phyloP scores from a whole-genome alignment of 2,888 invertebrate genomes.

The Charanyca ferruginea region DNA sequence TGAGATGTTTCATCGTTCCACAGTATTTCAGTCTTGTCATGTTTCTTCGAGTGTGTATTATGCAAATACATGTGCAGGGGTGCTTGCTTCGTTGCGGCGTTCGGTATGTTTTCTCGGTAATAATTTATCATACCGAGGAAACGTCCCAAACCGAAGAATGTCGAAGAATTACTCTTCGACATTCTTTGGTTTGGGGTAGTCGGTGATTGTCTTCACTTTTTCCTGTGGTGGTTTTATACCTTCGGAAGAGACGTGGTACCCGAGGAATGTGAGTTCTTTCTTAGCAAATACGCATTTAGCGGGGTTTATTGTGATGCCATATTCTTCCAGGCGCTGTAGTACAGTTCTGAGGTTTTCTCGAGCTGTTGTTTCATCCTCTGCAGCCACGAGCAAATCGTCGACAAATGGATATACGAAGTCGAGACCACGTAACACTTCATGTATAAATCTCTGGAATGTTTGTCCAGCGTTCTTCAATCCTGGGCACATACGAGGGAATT shows the following conservation, averaged over 20 bases:
- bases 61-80: neutral
- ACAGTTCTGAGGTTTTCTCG: slow-evolving; percentile 5
- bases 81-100: slow-evolving; percentile 1
- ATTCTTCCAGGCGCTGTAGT: slow-evolving; percentile 22
- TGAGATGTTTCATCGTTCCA: neutral
- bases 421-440: neutral
- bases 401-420: too few species aligned
- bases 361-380: neutral
- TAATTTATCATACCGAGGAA: slow-evolving; percentile 14
- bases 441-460: slow-evolving; percentile 8
- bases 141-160: too few species aligned
- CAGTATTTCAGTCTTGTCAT: neutral
- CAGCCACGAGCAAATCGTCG: neutral
- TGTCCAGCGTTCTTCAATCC: neutral
- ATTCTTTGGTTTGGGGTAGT: slow-evolving; percentile 8
- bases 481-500: slow-evolving; percentile 1
- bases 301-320: slow-evolving; percentile 19
- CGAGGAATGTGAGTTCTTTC: slow-evolving; percentile 11
- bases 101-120: slow-evolving; percentile 1
- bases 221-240: slow-evolving; percentile 10
- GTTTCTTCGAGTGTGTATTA: slow-evolving; percentile 1
- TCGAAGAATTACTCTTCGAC: too few species aligned
- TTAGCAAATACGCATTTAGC: slow-evolving; percentile 9
- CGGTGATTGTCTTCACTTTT: slow-evolving; percentile 5
- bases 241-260: neutral